These are phyloP conservation scores for Drosophila testacea DNA, from an alignment of 2,888 invertebrate species.

Conservation along the genomic window DNA sequence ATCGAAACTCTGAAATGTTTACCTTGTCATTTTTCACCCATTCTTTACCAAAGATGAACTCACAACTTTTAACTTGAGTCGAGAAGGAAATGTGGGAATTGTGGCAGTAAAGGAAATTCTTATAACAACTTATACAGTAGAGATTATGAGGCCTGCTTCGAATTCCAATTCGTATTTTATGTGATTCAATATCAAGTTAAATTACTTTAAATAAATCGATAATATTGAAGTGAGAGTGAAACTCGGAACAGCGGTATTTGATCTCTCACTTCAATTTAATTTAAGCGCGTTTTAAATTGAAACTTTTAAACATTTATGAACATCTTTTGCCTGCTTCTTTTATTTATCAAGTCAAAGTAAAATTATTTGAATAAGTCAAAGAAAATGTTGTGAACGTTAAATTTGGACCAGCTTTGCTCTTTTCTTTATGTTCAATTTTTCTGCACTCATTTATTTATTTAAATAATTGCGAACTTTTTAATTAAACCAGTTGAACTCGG, in stretches of 20 bases:
- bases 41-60: background rate
- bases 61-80: background rate
- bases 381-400: too few relatives aligned
- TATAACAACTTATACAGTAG: conserved; percentile 1
- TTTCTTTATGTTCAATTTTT: too few relatives aligned
- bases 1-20: conserved; percentile 59
- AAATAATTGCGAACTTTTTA: too few relatives aligned
- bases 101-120: background rate
- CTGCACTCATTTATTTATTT: too few relatives aligned
- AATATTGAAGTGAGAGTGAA: background rate
- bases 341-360: too few relatives aligned
- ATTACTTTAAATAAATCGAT: background rate
- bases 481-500: too few relatives aligned
- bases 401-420: too few relatives aligned
- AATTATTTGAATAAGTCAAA: too few relatives aligned
- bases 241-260: background rate
- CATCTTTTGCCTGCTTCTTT: too few relatives aligned
- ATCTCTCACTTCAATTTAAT: background rate
- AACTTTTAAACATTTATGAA: background rate
- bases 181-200: background rate
- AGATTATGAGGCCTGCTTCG: conserved; percentile 7
- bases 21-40: conserved; percentile 33
- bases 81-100: background rate
- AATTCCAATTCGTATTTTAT: conserved; percentile 1
- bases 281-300: background rate